A percentile compares a stretch with the other conserved stretches of the same genome.
phyloP scores from a whole-genome alignment of 2,888 invertebrate genomes.

The Sylvicola cinctus region DNA sequence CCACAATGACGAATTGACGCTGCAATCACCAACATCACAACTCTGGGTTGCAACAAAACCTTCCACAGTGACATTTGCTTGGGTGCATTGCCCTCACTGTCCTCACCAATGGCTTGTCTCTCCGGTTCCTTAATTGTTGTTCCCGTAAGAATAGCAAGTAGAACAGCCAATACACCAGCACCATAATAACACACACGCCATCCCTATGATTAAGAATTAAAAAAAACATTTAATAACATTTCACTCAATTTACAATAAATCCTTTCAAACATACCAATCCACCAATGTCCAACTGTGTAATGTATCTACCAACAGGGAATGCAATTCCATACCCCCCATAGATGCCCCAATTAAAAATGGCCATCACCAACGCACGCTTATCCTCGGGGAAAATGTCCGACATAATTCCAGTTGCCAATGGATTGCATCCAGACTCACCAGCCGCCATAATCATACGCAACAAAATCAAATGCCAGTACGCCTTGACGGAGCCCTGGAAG shows the following conservation, averaged over 20 bases:
- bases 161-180: conserved; percentile 51
- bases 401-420: conserved; percentile 63
- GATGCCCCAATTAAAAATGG: conserved; percentile 90
- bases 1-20: conserved; percentile 77
- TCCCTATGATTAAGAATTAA: conserved; percentile 28
- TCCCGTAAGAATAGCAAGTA: conserved; percentile 49
- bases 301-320: conserved; percentile 75
- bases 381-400: conserved; percentile 63
- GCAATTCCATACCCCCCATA: conserved; percentile 87
- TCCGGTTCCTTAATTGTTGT: conserved; percentile 57
- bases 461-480: conserved; percentile 79
- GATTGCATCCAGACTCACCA: conserved; percentile 75
- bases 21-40: conserved; percentile 62
- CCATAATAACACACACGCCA: conserved; percentile 72
- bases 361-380: conserved; percentile 72
- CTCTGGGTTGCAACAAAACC: conserved; percentile 54
- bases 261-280: conserved; percentile 35
- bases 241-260: background rate
- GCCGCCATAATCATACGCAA: conserved; percentile 72
- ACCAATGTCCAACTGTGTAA: conserved; percentile 53
- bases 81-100: conserved; percentile 27
- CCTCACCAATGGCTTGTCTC: conserved; percentile 54
- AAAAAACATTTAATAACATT: background rate
- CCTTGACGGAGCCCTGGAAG: conserved; percentile 62
- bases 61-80: conserved; percentile 47